Evolutionary conservation across 2,888 invertebrate species (phyloP).

Genomic region (Villa cingulata): DNA sequence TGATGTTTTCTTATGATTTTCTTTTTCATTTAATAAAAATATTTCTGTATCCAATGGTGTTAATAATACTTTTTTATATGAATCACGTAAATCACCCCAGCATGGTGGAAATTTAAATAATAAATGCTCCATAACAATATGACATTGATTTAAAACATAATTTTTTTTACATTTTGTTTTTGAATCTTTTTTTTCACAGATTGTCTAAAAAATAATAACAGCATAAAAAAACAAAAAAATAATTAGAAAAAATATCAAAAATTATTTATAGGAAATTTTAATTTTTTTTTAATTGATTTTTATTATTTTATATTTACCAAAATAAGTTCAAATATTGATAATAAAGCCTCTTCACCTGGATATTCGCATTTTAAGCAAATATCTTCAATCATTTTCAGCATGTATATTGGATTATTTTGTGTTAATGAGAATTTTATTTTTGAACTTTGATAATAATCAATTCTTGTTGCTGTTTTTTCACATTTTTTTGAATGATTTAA

Average conservation of each 20-base stretch:
- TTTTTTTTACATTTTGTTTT: constrained; percentile 14
- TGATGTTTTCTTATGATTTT: constrained; percentile 6
- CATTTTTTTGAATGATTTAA: constrained; percentile 24
- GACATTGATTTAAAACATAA: constrained; percentile 18
- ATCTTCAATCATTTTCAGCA: constrained; percentile 22
- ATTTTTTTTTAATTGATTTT: no score
- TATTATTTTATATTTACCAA: constrained; percentile 25
- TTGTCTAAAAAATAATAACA: constrained; percentile 15
- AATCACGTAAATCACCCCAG: constrained; percentile 27
- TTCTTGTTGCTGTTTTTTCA: constrained; percentile 20
- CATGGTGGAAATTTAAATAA: constrained; percentile 31
- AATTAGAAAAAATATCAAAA: background rate
- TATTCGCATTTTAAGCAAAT: constrained; percentile 27
- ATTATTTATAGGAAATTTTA: no score
- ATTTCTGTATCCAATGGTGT: constrained; percentile 17
- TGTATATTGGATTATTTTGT: constrained; percentile 15
- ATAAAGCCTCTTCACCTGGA: constrained; percentile 26
- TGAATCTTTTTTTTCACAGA: constrained; percentile 16
- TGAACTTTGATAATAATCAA: constrained; percentile 7
- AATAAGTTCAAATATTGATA: constrained; percentile 26
- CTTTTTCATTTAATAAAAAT: constrained; percentile 14
- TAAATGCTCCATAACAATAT: constrained; percentile 23
- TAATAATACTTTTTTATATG: constrained; percentile 22
- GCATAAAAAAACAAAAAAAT: background rate
- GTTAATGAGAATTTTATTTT: constrained; percentile 20